Evolutionary conservation across 2,113 vertebrate genomes (phyloP).

Genomic region (Rhabdornis inornatus): DNA sequence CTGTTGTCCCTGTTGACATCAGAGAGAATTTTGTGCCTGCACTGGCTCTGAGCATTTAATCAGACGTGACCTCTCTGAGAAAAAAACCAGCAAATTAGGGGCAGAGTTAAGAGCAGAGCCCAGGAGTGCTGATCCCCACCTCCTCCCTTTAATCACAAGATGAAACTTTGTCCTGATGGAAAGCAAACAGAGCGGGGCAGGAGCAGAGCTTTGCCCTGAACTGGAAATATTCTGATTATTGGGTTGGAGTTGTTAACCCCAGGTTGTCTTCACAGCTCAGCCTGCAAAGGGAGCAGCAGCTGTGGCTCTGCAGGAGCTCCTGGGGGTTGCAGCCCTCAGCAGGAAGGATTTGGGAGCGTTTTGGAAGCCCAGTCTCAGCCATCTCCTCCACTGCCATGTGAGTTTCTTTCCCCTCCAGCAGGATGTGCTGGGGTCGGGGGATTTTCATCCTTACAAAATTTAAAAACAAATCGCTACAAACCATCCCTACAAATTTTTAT

Average conservation of each 20-base stretch:
- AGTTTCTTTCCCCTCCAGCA: not conserved
- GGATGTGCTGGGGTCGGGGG: too few species aligned
- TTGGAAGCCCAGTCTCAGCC: not conserved
- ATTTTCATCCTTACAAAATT: not conserved
- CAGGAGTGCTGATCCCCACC: not conserved
- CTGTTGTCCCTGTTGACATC: not conserved
- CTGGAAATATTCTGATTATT: not conserved
- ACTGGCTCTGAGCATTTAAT: not conserved
- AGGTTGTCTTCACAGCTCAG: not conserved
- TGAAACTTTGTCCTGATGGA: not conserved
- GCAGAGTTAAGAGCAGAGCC: not conserved
- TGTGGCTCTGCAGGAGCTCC: not conserved
- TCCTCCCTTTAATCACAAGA: not conserved
- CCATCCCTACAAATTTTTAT: too few species aligned
- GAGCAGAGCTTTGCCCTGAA: not conserved
- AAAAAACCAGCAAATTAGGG: not conserved
- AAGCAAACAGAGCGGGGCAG: not conserved
- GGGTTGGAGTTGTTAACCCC: not conserved
- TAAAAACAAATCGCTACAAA: not conserved
- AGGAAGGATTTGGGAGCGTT: accelerated
- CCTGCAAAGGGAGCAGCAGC: not conserved
- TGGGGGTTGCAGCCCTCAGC: not conserved
- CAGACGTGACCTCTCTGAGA: accelerated
- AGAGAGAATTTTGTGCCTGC: not conserved
- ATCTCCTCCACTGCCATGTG: not conserved